These are phyloP conservation scores for Acleris sparsana DNA, from an alignment of 2,888 invertebrate genomes.

Conservation along the genomic window DNA sequence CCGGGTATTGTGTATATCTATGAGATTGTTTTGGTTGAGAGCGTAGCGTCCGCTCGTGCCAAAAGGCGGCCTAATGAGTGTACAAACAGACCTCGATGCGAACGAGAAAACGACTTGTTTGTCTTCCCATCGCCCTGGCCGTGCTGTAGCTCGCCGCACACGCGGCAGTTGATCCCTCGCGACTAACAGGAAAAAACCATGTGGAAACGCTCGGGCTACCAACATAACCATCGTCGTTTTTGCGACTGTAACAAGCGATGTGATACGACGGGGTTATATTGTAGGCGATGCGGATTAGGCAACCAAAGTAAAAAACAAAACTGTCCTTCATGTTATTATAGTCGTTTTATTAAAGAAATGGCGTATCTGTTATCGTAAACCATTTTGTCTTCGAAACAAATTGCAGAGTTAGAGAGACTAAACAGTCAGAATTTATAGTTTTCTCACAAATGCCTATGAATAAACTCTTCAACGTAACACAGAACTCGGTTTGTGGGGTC, in stretches of 20 bases:
- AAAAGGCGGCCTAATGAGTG: constrained; percentile 27
- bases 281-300: too few relatives aligned
- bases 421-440: neutral
- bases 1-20: constrained; percentile 11
- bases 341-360: too few relatives aligned
- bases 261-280: too few relatives aligned
- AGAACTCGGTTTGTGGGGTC: neutral
- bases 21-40: constrained; percentile 11
- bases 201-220: neutral
- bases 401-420: neutral
- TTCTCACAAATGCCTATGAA: neutral
- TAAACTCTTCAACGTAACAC: neutral
- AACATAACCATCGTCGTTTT: too few relatives aligned
- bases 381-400: too few relatives aligned
- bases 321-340: too few relatives aligned
- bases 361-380: too few relatives aligned
- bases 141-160: constrained; percentile 2
- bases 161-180: neutral
- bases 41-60: constrained; percentile 4
- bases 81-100: constrained; percentile 25
- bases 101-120: constrained; percentile 30
- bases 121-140: constrained; percentile 4
- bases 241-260: too few relatives aligned
- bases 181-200: neutral
- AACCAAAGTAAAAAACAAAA: too few relatives aligned